These are phyloP conservation scores for Pipa parva DNA, from an alignment of 2,113 vertebrate genomes.

Conservation along the genomic window DNA sequence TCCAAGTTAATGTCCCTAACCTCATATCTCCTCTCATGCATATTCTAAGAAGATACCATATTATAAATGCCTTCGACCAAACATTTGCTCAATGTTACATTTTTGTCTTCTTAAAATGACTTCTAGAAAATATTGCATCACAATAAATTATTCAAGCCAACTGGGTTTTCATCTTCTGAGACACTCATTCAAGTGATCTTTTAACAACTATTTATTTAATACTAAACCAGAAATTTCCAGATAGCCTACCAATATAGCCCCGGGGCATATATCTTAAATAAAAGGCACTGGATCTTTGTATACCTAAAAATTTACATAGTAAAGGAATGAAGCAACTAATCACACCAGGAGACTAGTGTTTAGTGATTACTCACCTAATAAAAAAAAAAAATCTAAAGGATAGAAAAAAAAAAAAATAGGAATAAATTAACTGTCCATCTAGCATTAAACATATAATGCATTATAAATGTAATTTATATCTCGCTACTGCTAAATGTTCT, in stretches of 20 bases:
- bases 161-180: conserved; percentile 86
- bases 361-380: conserved; percentile 62
- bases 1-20: conserved; percentile 31
- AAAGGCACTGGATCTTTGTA: conserved; percentile 87
- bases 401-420: conserved; percentile 43
- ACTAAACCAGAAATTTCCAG: conserved; percentile 79
- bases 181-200: conserved; percentile 84
- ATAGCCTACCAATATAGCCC: conserved; percentile 78
- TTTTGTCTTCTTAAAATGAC: conserved; percentile 58
- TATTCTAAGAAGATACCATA: conserved; percentile 45
- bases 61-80: conserved; percentile 41
- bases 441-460: conserved; percentile 48
- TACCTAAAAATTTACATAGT: conserved; percentile 87
- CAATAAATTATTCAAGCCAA: conserved; percentile 72
- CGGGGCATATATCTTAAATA: conserved; percentile 90
- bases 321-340: conserved; percentile 74
- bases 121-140: conserved; percentile 66
- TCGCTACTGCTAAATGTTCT: conserved; percentile 36
- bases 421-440: conserved; percentile 52
- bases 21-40: conserved; percentile 53
- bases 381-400: background rate
- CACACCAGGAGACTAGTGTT: conserved; percentile 64
- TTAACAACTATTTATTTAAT: conserved; percentile 94
- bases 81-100: conserved; percentile 61
- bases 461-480: conserved; percentile 46